A percentile compares a stretch with the other conserved stretches of the same genome.
Evolutionary conservation across 2,888 invertebrate species (phyloP).

Genomic region (Stenoptilia bipunctidactyla): DNA sequence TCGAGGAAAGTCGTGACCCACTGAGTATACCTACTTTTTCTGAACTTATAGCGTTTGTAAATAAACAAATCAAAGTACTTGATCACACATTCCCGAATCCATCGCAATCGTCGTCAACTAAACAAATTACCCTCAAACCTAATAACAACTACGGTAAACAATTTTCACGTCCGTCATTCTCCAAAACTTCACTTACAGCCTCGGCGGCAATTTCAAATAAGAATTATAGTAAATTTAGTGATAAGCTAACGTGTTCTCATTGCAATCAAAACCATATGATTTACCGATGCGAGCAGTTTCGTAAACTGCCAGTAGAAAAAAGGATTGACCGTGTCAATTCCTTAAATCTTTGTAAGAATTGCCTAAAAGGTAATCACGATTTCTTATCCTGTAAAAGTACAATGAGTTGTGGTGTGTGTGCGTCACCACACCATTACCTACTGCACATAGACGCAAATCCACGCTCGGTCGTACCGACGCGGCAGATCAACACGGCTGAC

Average conservation of each 20-base stretch:
- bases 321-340: not conserved
- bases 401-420: not conserved
- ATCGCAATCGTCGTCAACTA: not conserved
- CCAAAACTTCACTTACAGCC: not conserved
- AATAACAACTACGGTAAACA: not conserved
- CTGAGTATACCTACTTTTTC: not conserved
- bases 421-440: slow-evolving; percentile 4
- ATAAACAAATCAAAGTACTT: not conserved
- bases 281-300: not conserved
- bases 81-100: not conserved
- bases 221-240: not conserved
- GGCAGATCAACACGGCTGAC: not conserved
- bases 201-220: slow-evolving; percentile 1
- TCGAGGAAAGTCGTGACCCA: not conserved
- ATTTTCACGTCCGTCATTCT: not conserved
- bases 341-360: not conserved
- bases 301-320: too few species aligned
- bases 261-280: not conserved
- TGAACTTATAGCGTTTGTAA: not conserved
- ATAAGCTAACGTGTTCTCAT: not conserved
- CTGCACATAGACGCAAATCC: slow-evolving; percentile 1
- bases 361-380: not conserved
- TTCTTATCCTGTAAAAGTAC: not conserved
- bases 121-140: not conserved
- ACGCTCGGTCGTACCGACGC: not conserved